These are phyloP conservation scores for Microplitis deprimator DNA, from an alignment of 2,888 invertebrate species.

Conservation along the genomic window DNA sequence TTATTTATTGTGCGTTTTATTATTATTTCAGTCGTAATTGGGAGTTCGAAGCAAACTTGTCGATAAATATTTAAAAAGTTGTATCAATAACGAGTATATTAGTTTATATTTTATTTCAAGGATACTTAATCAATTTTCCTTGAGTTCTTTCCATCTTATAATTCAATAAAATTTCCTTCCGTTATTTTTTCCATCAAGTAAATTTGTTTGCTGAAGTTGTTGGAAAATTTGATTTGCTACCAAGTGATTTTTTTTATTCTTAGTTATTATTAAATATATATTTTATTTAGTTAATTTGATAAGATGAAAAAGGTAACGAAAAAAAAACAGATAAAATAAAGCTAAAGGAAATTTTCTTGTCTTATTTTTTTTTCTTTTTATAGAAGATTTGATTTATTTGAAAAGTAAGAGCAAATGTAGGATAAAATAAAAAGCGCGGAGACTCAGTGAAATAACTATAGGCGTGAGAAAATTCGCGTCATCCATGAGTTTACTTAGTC, in stretches of 20 bases:
- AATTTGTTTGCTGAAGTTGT: neutral
- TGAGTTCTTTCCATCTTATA: neutral
- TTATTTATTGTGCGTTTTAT: too few species aligned
- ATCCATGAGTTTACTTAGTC: conserved; percentile 27
- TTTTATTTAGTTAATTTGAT: neutral
- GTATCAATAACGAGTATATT: neutral
- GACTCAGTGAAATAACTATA: neutral
- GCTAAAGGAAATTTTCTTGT: too few species aligned
- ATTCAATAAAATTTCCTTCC: neutral
- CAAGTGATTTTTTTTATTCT: neutral
- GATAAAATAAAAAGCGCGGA: neutral
- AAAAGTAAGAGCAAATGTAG: neutral
- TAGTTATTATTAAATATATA: neutral
- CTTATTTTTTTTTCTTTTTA: neutral
- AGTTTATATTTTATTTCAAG: conserved; percentile 1
- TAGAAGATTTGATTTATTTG: neutral
- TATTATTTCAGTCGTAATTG: neutral
- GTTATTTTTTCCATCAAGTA: neutral
- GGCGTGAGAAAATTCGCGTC: conserved; percentile 12
- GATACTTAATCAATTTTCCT: neutral
- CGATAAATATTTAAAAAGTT: neutral
- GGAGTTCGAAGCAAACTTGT: neutral
- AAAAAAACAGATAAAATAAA: neutral
- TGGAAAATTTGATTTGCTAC: neutral
- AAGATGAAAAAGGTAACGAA: neutral